phyloP scores from a whole-genome alignment of 1,140 invertebrate species.

The Globodera ellingtonae region DNA sequence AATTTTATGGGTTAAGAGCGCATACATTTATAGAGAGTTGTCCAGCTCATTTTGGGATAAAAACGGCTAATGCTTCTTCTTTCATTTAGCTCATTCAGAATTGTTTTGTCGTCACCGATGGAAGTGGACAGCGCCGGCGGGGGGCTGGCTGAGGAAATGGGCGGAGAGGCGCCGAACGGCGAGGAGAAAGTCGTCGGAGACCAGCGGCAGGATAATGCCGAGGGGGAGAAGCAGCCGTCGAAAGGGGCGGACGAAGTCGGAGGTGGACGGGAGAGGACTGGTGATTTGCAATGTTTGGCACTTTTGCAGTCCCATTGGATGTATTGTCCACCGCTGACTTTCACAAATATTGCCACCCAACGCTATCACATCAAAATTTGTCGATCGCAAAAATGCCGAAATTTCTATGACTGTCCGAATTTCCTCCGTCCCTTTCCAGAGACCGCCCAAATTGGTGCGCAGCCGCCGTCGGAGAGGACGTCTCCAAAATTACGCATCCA shows the following conservation, averaged over 20 bases:
- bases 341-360: neutral
- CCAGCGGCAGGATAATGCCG: too few relatives aligned
- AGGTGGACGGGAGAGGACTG: neutral
- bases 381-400: neutral
- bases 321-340: neutral
- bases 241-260: neutral
- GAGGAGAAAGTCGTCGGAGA: neutral
- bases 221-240: neutral
- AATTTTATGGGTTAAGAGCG: too few relatives aligned
- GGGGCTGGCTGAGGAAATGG: neutral
- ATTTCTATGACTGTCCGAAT: neutral
- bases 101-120: neutral
- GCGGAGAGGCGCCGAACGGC: too few relatives aligned
- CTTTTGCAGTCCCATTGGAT: neutral
- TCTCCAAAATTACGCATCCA: neutral
- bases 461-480: neutral
- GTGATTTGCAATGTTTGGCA: neutral
- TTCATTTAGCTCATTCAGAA: neutral
- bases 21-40: too few relatives aligned
- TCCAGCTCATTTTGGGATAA: too few relatives aligned
- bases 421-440: neutral
- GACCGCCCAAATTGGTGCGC: neutral
- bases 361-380: neutral
- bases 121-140: neutral
- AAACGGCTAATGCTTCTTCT: too few relatives aligned